Evolutionary conservation across 2,888 invertebrate species (phyloP).

Genomic region (Diplolepis rosae): DNA sequence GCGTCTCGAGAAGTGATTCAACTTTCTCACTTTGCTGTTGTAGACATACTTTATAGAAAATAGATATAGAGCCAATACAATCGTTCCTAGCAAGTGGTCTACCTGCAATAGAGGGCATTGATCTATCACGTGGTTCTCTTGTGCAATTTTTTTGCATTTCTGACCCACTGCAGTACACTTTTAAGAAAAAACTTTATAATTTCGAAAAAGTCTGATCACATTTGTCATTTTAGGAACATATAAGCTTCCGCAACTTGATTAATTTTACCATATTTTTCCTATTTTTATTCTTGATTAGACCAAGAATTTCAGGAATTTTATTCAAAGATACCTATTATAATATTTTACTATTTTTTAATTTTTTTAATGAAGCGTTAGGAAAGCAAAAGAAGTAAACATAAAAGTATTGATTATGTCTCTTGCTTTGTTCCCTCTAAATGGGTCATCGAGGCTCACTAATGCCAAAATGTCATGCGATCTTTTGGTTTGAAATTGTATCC

Average conservation of each 20-base stretch:
- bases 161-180: too few relatives aligned
- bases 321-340: too few relatives aligned
- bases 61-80: not conserved
- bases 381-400: not conserved
- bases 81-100: not conserved
- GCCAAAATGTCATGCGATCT: slow-evolving; percentile 41
- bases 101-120: not conserved
- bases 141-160: not conserved
- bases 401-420: slow-evolving; percentile 29
- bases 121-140: not conserved
- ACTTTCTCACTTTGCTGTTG: slow-evolving; percentile 7
- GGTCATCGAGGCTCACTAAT: slow-evolving; percentile 46
- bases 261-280: too few relatives aligned
- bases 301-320: not conserved
- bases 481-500: slow-evolving; percentile 8
- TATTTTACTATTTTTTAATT: too few relatives aligned
- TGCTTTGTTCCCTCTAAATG: slow-evolving; percentile 48
- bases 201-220: not conserved
- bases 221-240: too few relatives aligned
- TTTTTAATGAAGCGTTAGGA: too few relatives aligned
- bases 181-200: not conserved
- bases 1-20: slow-evolving; percentile 10
- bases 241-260: too few relatives aligned
- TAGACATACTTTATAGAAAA: slow-evolving; percentile 6
- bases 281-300: too few relatives aligned